Base-by-base conservation (phyloP, 1,140 invertebrate genomes). In the Trachymyrmex cornetzi region DNA sequence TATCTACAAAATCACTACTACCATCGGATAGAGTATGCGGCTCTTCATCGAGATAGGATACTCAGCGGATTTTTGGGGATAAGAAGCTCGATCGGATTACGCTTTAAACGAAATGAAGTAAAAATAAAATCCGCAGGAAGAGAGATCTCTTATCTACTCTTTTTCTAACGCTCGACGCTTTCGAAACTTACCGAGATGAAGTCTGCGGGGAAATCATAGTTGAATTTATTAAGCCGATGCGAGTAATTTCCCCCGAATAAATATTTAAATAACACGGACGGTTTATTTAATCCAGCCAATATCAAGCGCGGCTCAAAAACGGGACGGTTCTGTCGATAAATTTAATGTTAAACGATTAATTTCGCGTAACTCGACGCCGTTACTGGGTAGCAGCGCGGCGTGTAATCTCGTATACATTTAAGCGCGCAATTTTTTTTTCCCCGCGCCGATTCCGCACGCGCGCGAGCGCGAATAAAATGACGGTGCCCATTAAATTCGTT, bases 201-300 rank as follows among this genome's bases (percentile, higher is more conserved):
- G 44, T 48, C 69, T 48, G 34, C 6, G 38, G 80, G 67, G 69
- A 74, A 82, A 74, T 82, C 67, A 74, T 61, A 34, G 50, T 48
- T 61, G 80, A 82, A 61, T 82, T 82, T 82, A 74, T 82, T 82
- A 74, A 84, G 30, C 38, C 24, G 6, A 63, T 55, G 55, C 38
- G 27, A 50, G 69, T 84, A 84, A 74, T 84, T 75, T 74, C 38
- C 80, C 38, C 69, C 69, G 80, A 84, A 84, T 84, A 84, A 84
- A 84, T 84, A 75, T 84, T 84, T 84, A 63, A 84, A 74, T 84
- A 84, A 84, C 55, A 34, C 69, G 27, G 24, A 50, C 80, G 38
- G 69, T 82, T 82, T 82, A 82, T 82, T 82, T 55, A 75, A 75
- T 84, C 38, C 44, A 27, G 69, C 38, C 55, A 61, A 75, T 84